A percentile compares a stretch with the other conserved stretches of the same genome.
Conservation (phyloP, 2,888 invertebrate genomes). For the Idaea biselata region DNA sequence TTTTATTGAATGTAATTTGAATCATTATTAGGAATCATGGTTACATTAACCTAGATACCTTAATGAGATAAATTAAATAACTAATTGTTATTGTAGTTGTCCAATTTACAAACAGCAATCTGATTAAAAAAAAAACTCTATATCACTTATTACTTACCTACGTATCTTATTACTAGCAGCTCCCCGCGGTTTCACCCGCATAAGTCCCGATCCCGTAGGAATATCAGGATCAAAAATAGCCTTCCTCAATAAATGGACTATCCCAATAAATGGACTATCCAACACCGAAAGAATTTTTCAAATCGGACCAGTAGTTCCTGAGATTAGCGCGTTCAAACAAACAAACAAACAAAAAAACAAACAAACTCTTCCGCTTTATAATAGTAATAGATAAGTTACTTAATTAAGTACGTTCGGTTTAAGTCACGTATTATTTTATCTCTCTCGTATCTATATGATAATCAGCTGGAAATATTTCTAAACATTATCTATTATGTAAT, state of each 20-base stretch:
- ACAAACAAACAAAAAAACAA: too few relatives aligned
- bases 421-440: background rate
- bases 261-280: too few relatives aligned
- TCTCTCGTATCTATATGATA: background rate
- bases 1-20: background rate
- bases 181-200: too few relatives aligned
- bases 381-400: too few relatives aligned
- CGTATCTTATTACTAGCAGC: background rate
- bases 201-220: too few relatives aligned
- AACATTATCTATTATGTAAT: slow-evolving; percentile 19
- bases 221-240: too few relatives aligned
- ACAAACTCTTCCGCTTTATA: too few relatives aligned
- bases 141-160: background rate
- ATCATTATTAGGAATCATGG: background rate
- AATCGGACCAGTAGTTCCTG: too few relatives aligned
- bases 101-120: too few relatives aligned
- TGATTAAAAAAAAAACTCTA: background rate
- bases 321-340: too few relatives aligned
- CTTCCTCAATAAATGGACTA: too few relatives aligned
- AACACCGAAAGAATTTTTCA: too few relatives aligned
- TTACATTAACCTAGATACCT: background rate
- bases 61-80: background rate
- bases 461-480: background rate
- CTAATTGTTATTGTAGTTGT: background rate
- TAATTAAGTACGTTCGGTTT: background rate